These are phyloP conservation scores for Aurelia aurita complex sp. Pacific DNA, from an alignment of 30 jellyfish, hydroid and myxozoan genomes.

Conservation along the genomic window DNA sequence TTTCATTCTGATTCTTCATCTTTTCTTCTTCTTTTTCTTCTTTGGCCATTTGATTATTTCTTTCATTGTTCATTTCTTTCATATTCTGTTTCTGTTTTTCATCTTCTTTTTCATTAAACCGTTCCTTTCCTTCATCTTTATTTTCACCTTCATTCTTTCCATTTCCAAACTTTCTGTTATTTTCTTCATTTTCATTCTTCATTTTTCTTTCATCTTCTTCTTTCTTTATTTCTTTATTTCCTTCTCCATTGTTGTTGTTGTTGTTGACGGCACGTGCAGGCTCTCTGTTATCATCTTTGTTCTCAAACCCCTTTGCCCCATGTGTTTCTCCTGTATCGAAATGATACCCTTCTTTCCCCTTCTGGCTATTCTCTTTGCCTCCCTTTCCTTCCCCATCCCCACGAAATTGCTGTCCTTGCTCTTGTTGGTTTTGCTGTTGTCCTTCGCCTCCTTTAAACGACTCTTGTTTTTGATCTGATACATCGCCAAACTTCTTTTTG, in stretches of 20 bases:
- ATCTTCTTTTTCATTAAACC: background rate
- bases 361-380: constrained; percentile 27
- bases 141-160: constrained; percentile 10
- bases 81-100: background rate
- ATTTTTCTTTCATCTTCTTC: constrained; percentile 27
- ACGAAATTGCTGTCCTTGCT: background rate
- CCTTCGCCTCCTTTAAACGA: background rate
- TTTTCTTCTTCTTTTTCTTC: background rate
- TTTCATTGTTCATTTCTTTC: constrained; percentile 3
- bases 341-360: constrained; percentile 6
- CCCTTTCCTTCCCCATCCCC: constrained; percentile 16
- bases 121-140: background rate
- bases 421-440: constrained; percentile 4
- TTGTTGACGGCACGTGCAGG: constrained; percentile 8
- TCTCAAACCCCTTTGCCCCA: constrained; percentile 7
- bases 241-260: constrained; percentile 1
- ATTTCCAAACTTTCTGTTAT: background rate
- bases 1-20: background rate
- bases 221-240: background rate
- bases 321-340: constrained; percentile 16
- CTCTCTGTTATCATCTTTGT: constrained; percentile 25
- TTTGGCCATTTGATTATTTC: too few species aligned
- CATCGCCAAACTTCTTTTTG: constrained; percentile 3
- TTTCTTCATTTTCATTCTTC: constrained; percentile 19
- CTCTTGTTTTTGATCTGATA: constrained; percentile 10